These are phyloP conservation scores for Rhamphomyia laevipes DNA, from an alignment of 2,888 invertebrate genomes.

Conservation along the genomic window DNA sequence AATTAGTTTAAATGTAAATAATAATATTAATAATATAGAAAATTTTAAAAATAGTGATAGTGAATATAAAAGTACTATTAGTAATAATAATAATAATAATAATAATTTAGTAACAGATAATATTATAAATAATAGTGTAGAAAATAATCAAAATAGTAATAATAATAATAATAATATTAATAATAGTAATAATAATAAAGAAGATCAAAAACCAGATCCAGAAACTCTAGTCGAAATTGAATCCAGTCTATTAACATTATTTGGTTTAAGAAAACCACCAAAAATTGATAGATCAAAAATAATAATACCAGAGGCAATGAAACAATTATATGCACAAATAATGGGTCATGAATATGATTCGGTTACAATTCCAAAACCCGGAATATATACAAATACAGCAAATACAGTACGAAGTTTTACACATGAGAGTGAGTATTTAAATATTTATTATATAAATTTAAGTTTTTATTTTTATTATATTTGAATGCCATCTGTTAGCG, in stretches of 20 bases:
- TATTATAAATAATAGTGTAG: constrained; percentile 15
- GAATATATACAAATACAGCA: constrained; percentile 59
- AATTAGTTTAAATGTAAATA: constrained; percentile 1
- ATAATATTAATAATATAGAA: constrained; percentile 5
- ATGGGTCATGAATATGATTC: constrained; percentile 51
- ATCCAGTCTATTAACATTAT: constrained; percentile 35
- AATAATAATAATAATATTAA: constrained; percentile 15
- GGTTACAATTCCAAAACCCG: constrained; percentile 53
- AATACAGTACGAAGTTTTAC: constrained; percentile 78
- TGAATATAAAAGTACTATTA: constrained; percentile 10
- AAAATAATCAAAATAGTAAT: constrained; percentile 15
- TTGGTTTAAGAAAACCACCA: constrained; percentile 37
- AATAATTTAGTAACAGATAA: constrained; percentile 12
- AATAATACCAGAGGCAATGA: constrained; percentile 64
- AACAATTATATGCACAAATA: constrained; percentile 62
- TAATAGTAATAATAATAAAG: constrained; percentile 15
- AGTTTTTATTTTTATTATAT: too few species aligned
- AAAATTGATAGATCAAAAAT: constrained; percentile 38
- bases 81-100: constrained; percentile 10
- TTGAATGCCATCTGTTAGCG: too few species aligned
- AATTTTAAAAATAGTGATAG: constrained; percentile 12
- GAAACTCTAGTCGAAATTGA: constrained; percentile 39
- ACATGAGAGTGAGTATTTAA: constrained; percentile 52
- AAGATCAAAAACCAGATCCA: constrained; percentile 30
- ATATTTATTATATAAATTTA: too few species aligned